A percentile compares a stretch with the other conserved stretches of the same genome.
These are phyloP conservation scores for Glandiceps talaboti DNA, from an alignment of 53 echinoderm and acorn worm genomes.

Conservation along the genomic window DNA sequence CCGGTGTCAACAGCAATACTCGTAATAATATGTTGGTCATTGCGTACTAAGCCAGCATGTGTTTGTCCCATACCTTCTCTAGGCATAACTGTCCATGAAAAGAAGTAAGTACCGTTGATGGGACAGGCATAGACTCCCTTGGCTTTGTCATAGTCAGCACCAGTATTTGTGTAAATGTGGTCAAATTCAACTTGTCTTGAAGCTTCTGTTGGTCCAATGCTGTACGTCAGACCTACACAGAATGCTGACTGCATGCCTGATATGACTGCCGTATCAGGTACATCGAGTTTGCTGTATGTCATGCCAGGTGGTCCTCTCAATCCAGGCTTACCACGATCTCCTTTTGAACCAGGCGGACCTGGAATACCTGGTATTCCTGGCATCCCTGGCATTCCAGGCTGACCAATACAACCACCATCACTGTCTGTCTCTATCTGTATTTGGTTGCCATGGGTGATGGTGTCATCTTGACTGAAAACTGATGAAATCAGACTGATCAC, in stretches of 20 bases:
- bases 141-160: background rate
- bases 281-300: background rate
- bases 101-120: background rate
- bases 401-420: background rate
- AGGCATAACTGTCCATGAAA: background rate
- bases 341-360: background rate
- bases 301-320: background rate
- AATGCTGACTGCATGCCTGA: background rate
- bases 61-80: background rate
- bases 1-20: background rate
- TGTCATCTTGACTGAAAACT: too few relatives aligned
- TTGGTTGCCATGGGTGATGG: too few relatives aligned
- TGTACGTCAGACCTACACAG: background rate
- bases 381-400: background rate
- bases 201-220: background rate
- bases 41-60: background rate
- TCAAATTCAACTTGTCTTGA: background rate
- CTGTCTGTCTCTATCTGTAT: too few relatives aligned
- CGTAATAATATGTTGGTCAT: background rate
- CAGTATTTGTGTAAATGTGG: background rate
- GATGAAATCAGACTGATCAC: too few relatives aligned
- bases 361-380: background rate
- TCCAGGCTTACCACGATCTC: background rate
- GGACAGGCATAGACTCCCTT: background rate
- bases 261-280: background rate